These are phyloP conservation scores for Cyprinodon tularosa DNA, from an alignment of 2,113 vertebrate species.

Conservation along the genomic window DNA sequence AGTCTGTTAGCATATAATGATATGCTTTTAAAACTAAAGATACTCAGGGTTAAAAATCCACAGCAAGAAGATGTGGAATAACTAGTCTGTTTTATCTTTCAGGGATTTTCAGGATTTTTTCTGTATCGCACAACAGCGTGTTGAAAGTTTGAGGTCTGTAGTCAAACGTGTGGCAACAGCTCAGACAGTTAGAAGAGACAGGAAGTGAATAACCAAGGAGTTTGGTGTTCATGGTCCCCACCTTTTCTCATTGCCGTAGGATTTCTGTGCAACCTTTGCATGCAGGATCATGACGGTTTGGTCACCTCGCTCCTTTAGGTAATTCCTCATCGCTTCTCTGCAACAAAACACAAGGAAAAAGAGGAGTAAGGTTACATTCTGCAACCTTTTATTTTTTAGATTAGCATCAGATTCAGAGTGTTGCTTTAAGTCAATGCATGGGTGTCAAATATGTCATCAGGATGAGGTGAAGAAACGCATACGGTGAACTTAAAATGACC, in stretches of 20 bases:
- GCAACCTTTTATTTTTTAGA: neutral
- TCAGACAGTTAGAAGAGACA: neutral
- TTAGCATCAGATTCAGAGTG: neutral
- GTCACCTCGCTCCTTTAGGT: constrained; percentile 99
- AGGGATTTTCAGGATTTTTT: neutral
- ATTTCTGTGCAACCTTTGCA: constrained; percentile 99
- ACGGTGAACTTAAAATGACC: constrained; percentile 37
- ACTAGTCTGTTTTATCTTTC: neutral
- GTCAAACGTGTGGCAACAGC: neutral
- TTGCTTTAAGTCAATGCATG: neutral
- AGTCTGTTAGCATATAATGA: too few relatives aligned
- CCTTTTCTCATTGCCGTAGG: constrained; percentile 99
- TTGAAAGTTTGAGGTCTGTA: too few relatives aligned
- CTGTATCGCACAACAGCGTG: neutral
- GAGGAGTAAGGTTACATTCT: neutral
- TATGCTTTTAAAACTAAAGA: too few relatives aligned
- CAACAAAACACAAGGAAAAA: constrained; percentile 12
- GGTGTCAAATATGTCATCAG: constrained; percentile 2
- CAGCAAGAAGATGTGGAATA: neutral
- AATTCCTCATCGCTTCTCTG: constrained; percentile 99
- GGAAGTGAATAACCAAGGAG: neutral
- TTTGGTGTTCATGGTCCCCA: constrained; percentile 51
- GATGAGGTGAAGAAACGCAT: constrained; percentile 10
- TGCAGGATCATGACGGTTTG: constrained; percentile 99
- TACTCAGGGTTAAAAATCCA: too few relatives aligned